Base-by-base conservation (phyloP, 2,113 vertebrate species). In the Platichthys flesus region DNA sequence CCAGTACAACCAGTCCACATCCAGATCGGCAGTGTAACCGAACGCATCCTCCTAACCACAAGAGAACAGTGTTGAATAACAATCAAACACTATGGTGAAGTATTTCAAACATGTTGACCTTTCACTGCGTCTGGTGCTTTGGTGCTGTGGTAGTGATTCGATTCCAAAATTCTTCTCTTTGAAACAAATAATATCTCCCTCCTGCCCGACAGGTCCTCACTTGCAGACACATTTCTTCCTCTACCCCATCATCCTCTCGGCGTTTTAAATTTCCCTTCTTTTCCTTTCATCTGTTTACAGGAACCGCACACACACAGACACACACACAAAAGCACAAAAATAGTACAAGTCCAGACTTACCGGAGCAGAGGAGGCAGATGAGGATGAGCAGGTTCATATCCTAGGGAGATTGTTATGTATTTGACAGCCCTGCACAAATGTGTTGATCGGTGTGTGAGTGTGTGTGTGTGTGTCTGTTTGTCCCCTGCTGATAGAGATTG, bases 351-450 rank as follows among this genome's bases (percentile, higher is more conserved):
- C 66, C 37, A 69, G 73, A 91, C 92, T 92, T 82, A 93, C 92
- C 89, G 7, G 85, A 77, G 86, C 84, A 93, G 51, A 93, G 66
- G 67, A 92, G 89, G 66, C 81, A 89, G 85, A 83, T 81, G 76
- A 90, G 74, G 83, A 86, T 13, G 84, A 93, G 84, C 79, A 78
- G 5, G 88, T 91, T 92, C 91, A 91, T 93, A 92, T 93, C 89
- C 91, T 71, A 85, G 88, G 76, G 88, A 63, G 75, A 71, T 77
- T 60, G 56, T 86, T 68, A 69, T 79, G 86, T 78, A 78, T 77
- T 57, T 66, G 66, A 74, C 54, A 47, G 67, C 74, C 80, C 52
- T 83, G 76, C 14, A 13, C 68, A 78, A 31, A 82, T 85, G 61
- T 65, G 79, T 76, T 3, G 52, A 26, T 76, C 62, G 45, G 57